Percentiles rank a stretch among this genome's conserved stretches.
phyloP scores from a whole-genome alignment of 1,140 invertebrate genomes.

The Lordiphosa stackelbergi region DNA sequence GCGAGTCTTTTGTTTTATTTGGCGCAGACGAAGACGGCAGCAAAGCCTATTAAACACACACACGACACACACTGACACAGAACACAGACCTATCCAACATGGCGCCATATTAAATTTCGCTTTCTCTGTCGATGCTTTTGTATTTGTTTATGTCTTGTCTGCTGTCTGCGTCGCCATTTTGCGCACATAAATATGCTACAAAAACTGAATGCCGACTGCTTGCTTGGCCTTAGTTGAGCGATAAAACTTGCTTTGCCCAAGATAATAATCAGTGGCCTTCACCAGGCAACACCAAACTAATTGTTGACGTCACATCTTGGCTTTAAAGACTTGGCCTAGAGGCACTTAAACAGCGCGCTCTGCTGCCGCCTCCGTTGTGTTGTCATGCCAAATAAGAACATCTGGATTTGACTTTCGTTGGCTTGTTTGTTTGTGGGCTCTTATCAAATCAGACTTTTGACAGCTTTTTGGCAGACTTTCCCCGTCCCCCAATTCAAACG shows the following conservation, averaged over 20 bases:
- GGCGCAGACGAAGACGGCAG: neutral
- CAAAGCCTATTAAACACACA: conserved; percentile 55
- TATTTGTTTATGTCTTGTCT: conserved; percentile 50
- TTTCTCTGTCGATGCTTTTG: conserved; percentile 23
- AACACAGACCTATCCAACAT: conserved; percentile 35
- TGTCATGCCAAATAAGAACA: conserved; percentile 49
- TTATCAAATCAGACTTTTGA: conserved; percentile 64
- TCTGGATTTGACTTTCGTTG: conserved; percentile 18
- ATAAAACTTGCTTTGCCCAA: conserved; percentile 25
- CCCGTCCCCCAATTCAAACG: conserved; percentile 12
- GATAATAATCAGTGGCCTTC: conserved; percentile 24
- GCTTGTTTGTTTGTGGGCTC: conserved; percentile 23
- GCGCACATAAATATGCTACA: conserved; percentile 50
- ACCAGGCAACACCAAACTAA: conserved; percentile 17
- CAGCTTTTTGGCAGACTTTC: conserved; percentile 53
- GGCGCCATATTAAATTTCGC: conserved; percentile 65
- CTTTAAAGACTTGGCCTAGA: conserved; percentile 5
- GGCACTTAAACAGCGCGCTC: neutral
- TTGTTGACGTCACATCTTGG: conserved; percentile 12
- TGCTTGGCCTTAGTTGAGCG: conserved; percentile 34
- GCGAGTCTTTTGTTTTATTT: conserved; percentile 52
- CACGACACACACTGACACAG: too few relatives aligned
- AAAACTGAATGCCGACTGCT: conserved; percentile 16
- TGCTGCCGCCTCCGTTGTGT: conserved; percentile 5
- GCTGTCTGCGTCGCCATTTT: conserved; percentile 7